Evolutionary conservation across 1,140 invertebrate genomes (phyloP).

Genomic region (Phortica variegata): DNA sequence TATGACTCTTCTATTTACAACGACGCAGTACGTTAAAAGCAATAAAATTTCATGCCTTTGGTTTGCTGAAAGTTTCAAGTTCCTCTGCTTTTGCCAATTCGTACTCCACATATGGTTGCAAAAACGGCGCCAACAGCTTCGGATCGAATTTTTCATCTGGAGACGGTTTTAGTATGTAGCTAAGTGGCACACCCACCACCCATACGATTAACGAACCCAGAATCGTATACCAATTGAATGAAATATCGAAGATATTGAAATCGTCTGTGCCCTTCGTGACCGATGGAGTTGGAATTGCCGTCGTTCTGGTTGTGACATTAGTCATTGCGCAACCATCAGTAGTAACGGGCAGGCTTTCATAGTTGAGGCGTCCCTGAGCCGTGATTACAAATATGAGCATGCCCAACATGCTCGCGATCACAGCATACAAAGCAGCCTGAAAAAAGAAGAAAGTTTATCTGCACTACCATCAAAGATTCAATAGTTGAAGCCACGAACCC

Average conservation of each 20-base stretch:
- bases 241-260: conserved; percentile 61
- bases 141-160: conserved; percentile 40
- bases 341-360: conserved; percentile 58
- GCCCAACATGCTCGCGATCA: conserved; percentile 64
- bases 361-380: conserved; percentile 61
- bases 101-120: conserved; percentile 31
- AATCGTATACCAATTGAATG: conserved; percentile 65
- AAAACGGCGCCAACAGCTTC: conserved; percentile 56
- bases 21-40: too few relatives aligned
- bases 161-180: conserved; percentile 44
- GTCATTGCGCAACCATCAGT: conserved; percentile 62
- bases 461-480: too few relatives aligned
- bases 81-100: conserved; percentile 27
- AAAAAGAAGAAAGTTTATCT: background rate
- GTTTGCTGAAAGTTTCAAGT: too few relatives aligned
- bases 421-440: conserved; percentile 64
- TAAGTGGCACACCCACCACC: conserved; percentile 60
- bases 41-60: too few relatives aligned
- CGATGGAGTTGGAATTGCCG: background rate
- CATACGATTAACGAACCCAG: conserved; percentile 65
- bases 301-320: conserved; percentile 22
- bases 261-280: background rate
- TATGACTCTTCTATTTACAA: too few relatives aligned
- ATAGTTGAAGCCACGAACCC: conserved; percentile 55
- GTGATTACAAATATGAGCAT: conserved; percentile 75